Evolutionary conservation across 92 coral and sea anemone species (phyloP), one percentile per base, ranked within the genome.

Genomic region (Palythoa grandiflora): DNA sequence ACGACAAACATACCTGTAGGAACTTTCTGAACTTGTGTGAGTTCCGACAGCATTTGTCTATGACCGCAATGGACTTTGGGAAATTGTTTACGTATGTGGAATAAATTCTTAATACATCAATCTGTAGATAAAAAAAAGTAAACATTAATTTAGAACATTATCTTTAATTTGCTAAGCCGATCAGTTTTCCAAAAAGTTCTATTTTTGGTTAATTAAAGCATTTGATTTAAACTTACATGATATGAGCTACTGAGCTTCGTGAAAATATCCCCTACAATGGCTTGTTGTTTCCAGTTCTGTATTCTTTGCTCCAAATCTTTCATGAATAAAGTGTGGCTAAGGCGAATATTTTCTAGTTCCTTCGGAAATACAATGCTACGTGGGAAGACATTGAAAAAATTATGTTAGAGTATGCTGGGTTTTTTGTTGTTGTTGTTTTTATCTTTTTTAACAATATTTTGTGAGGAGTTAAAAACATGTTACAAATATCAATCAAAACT

Each of bases 11-110:
- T 73, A 96, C 98, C 96, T 97, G 96, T 38, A 97, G 79, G 65
- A 94, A 94, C 71, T 93, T 94, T 84, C 95, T 89, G 68, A 95
- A 94, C 57, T 97, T 97, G 15, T 97, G 99, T 44, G 98, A 97
- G 70, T 94, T 94, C 79, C 99, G 81, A 70, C 94, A 93, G 77
- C 91, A 84, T 68, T 97, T 97, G 91, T 97, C 95, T 38, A 97
- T 91, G 39, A 95, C 96, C 35, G 98, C 98, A 87, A 97, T 95
- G 17, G 99, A 94, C 74, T 89, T 93, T 38, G 99, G 99, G 74
- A 97, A 97, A 90, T 95, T 97, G 90, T 94, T 95, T 57, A 97
- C 98, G 88, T 97, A 97, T 72, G 96, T 93, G 8, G 99, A 93
- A 88, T 97, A 97, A 37, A 97, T 89, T 86, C 93, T 94, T n/a